Conservation (phyloP, 2,113 vertebrate genomes). For the Mastomys natalensis region DNA sequence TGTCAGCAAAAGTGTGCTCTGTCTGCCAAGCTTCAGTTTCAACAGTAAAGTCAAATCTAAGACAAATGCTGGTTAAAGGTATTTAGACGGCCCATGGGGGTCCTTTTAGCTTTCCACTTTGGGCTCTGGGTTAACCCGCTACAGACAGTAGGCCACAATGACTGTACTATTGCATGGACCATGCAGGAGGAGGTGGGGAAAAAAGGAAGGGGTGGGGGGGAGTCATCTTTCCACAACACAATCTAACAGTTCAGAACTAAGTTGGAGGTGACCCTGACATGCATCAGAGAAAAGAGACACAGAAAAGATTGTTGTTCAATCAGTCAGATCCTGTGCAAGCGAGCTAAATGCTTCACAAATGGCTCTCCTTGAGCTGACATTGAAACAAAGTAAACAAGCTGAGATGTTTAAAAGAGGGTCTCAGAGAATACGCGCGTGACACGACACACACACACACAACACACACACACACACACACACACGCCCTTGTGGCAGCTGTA, state of each 20-base stretch:
- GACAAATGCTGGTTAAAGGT: background rate
- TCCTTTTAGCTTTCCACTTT: background rate
- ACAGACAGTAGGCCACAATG: background rate
- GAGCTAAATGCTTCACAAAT: background rate
- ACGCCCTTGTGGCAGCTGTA: background rate
- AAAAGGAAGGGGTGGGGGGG: constrained; percentile 27
- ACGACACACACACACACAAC: background rate
- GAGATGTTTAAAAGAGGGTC: background rate
- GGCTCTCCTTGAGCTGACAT: background rate
- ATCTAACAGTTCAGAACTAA: background rate
- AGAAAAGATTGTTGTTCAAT: background rate
- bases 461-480: background rate
- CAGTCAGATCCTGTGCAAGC: background rate
- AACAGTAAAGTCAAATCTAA: background rate
- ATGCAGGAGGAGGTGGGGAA: constrained; percentile 19
- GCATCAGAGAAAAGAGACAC: background rate
- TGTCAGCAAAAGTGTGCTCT: background rate
- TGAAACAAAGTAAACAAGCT: background rate
- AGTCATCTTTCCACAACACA: background rate
- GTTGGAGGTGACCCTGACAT: background rate
- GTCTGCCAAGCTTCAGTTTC: constrained; percentile 8
- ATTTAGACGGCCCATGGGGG: background rate
- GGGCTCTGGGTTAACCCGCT: background rate
- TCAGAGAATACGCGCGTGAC: background rate
- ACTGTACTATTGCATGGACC: background rate